Evolutionary conservation across 2,113 vertebrate species (phyloP), one percentile per base, ranked within the genome.

Genomic region (Martes martes): DNA sequence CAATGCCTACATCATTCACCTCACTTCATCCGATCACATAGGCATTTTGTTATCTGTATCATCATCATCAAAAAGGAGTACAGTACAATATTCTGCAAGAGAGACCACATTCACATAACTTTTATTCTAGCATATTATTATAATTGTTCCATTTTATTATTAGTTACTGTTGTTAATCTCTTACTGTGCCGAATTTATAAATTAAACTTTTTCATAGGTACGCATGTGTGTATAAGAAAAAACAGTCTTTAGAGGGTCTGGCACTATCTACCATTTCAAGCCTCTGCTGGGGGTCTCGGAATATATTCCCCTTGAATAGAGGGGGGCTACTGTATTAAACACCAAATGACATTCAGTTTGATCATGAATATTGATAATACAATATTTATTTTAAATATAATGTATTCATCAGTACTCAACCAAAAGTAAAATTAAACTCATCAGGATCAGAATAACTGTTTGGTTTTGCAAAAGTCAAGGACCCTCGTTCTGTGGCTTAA

Each of bases 391-490:
- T 95, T 88, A 97, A 98, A 98, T 96, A 95, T 95, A 97, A 96
- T 98, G 61, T 89, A 97, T 97, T 97, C 97, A 96, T 97, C 95
- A 2, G 96, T 97, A 97, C 95, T 97, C 97, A 96, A 97, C 96
- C 96, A 55, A 98, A 98, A 96, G 94, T 79, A 97, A 97, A 98
- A 98, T 94, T 93, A 93, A 97, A 96, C 96, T 98, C 98, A 98
- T 98, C 97, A 98, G 96, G 69, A 98, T 96, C 96, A 96, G 69
- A 96, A 94, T 94, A 97, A 98, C 94, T 96, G 96, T 98, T 98
- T 98, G 96, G 92, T 94, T 97, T 98, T 97, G 97, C 97, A 98
- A 98, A 98, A 95, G 57, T 97, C 96, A 97, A 98, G 98, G 95
- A 98, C 73, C 91, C 97, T 98, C 28, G 9, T 98, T 98, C 97